These are phyloP conservation scores for Neoseiulus cucumeris DNA, from an alignment of 1,140 invertebrate species.

Conservation along the genomic window DNA sequence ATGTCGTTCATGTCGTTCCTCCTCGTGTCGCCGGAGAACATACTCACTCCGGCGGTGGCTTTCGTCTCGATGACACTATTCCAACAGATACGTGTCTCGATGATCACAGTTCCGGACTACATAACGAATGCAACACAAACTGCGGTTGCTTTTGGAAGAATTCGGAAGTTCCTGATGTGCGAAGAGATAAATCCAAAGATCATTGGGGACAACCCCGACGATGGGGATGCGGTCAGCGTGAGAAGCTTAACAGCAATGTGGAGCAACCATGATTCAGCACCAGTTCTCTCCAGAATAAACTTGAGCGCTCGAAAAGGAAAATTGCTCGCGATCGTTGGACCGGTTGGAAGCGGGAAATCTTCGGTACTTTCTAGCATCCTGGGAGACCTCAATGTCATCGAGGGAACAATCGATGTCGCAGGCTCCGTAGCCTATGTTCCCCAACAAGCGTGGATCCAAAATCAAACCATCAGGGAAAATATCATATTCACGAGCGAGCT, in stretches of 20 bases:
- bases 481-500: conserved; percentile 26
- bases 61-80: conserved; percentile 19
- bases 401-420: conserved; percentile 19
- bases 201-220: not conserved
- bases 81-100: conserved; percentile 16
- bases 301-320: conserved; percentile 22
- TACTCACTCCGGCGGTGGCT: conserved; percentile 14
- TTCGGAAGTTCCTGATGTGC: not conserved
- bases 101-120: conserved; percentile 15
- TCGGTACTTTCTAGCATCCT: conserved; percentile 26
- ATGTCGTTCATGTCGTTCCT: conserved; percentile 17
- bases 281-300: conserved; percentile 21
- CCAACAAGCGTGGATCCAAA: conserved; percentile 32
- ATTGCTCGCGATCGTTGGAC: conserved; percentile 30
- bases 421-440: conserved; percentile 27
- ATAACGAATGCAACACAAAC: not conserved
- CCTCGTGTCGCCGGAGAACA: conserved; percentile 20
- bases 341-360: conserved; percentile 29
- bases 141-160: not conserved
- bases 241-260: not conserved
- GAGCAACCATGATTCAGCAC: conserved; percentile 12
- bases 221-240: not conserved
- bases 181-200: not conserved
- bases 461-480: conserved; percentile 27
- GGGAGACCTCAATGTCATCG: conserved; percentile 23